Evolutionary conservation across 2,113 vertebrate species (phyloP).

Genomic region (Axis porcinus): DNA sequence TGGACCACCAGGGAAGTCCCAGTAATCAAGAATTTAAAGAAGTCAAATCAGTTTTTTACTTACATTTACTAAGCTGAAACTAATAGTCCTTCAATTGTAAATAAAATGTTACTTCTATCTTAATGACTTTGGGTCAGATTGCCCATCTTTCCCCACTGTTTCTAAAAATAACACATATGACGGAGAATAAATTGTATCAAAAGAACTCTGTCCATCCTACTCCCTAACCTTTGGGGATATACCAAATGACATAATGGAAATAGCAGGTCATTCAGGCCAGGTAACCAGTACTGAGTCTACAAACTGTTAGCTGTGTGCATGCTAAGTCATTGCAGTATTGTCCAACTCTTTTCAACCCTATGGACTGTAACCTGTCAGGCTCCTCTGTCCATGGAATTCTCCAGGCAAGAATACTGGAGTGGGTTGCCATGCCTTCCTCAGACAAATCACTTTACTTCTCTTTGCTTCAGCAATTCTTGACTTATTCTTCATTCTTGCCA

Average conservation of each 20-base stretch:
- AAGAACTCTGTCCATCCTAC: background rate
- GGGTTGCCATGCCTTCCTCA: background rate
- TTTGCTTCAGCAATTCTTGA: background rate
- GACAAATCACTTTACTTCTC: background rate
- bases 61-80: background rate
- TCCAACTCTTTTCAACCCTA: background rate
- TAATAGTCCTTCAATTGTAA: background rate
- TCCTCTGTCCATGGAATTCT: background rate
- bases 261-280: background rate
- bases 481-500: background rate
- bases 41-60: background rate
- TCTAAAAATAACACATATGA: background rate
- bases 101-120: slow-evolving; percentile 3
- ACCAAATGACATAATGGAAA: background rate
- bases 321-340: background rate
- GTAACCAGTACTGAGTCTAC: background rate
- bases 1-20: background rate
- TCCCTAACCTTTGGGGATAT: background rate
- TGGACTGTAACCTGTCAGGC: background rate
- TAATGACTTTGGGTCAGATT: background rate
- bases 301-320: background rate
- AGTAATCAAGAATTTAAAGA: background rate
- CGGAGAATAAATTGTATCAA: background rate
- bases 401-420: background rate
- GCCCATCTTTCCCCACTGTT: background rate